Base-by-base conservation (phyloP, 2,888 invertebrate genomes). In the Tachystola acroxantha region DNA sequence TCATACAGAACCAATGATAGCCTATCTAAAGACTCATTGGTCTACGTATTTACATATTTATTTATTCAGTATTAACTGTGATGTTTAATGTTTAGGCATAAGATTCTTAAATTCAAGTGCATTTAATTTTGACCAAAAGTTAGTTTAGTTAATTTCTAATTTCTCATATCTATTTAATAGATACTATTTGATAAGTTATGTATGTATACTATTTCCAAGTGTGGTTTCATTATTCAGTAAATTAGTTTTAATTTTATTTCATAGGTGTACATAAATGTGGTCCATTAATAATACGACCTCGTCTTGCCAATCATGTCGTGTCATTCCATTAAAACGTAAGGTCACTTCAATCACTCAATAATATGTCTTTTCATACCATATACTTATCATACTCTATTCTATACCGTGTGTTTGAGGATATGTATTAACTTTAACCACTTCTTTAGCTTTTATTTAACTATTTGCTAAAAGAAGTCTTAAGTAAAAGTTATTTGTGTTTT, bases 1-100 rank as follows among this genome's bases (percentile, higher is more conserved):
- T 86, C 53, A 71, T 85, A 60, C 86, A 87, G 53, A 73, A 68
- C 66, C 80, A 82, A 73, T 84, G 75, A 71, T 78, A 67, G 53
- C 57, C 48, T 52, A 53, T 47, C 28, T 39, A 33, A 41, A 38
- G 39, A 49, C 42, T 53, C 50, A 58, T 58, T 58, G 50, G 52
- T 58, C 34, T 64, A 57, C 64, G 44, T 71, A 65, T 74, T 67
- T 72, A n/a, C n/a, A n/a, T n/a, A 66, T 70, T 65, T 65, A 64
- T 66, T 65, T 72, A 68, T 77, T 81, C 80, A 80, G 79, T 81
- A 82, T 80, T 80, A 79, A 74, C 85, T 85, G 85, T 85, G 84
- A 85, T 85, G 74, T 75, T 73, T 69, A 73, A 64, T 72, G 67
- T 70, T 70, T 79, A 79, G 74, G 50, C 61, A 45, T 77, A 70